phyloP scores from a whole-genome alignment of 2,113 vertebrate species.

The Uropsilus gracilis region DNA sequence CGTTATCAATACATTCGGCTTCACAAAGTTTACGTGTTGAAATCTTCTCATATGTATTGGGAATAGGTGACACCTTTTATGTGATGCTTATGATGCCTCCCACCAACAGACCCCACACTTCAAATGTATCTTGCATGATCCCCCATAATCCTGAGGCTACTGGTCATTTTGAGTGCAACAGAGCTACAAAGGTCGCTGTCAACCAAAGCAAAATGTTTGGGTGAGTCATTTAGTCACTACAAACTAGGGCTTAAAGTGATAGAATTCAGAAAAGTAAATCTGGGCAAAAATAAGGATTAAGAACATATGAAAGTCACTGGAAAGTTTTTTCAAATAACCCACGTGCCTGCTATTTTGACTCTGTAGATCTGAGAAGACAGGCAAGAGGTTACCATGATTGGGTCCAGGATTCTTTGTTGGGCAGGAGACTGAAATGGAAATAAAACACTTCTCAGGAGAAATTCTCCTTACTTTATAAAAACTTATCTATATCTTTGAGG shows the following conservation, averaged over 20 bases:
- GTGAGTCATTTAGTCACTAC: background rate
- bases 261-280: background rate
- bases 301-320: background rate
- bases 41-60: background rate
- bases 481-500: slow-evolving; percentile 18
- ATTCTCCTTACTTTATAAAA: background rate
- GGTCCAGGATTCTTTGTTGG: background rate
- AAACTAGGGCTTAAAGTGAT: background rate
- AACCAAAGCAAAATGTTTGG: background rate
- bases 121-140: background rate
- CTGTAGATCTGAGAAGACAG: background rate
- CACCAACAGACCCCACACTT: background rate
- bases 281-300: background rate
- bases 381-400: background rate
- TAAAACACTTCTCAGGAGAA: background rate
- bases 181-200: background rate
- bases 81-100: background rate
- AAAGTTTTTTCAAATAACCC: background rate
- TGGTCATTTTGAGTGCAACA: background rate
- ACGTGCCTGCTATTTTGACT: background rate
- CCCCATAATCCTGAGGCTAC: background rate
- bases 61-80: background rate
- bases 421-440: background rate
- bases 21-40: background rate
- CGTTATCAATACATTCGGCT: slow-evolving; percentile 50